A percentile compares a stretch with the other conserved stretches of the same genome.
Evolutionary conservation across 2,797 vertebrate species (phyloP).

Genomic region (Gallinago nigripennis): DNA sequence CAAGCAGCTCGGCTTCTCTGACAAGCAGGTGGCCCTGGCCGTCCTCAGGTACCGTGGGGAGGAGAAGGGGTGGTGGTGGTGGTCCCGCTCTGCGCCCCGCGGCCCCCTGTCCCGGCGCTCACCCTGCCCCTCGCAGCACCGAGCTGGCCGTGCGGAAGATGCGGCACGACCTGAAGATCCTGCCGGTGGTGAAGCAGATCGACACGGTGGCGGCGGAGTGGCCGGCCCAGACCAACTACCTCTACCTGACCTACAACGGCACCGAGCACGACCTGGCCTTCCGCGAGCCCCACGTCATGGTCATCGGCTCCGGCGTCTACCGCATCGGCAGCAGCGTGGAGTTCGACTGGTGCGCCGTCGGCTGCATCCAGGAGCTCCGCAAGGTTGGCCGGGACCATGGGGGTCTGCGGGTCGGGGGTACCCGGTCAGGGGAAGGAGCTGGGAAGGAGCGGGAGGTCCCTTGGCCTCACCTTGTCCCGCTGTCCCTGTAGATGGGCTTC

Average conservation of each 20-base stretch:
- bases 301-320: conserved; percentile 95
- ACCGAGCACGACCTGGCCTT: conserved; percentile 87
- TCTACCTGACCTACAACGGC: conserved; percentile 95
- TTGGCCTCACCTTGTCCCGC: neutral
- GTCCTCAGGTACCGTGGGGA: conserved; percentile 86
- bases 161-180: conserved; percentile 88
- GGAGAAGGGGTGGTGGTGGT: neutral
- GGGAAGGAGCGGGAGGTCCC: rapidly evolving
- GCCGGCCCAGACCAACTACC: conserved; percentile 95
- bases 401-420: rapidly evolving
- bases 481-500: conserved; percentile 87
- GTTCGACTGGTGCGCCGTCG: conserved; percentile 97
- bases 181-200: conserved; percentile 95
- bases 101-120: rapidly evolving
- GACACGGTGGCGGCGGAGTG: conserved; percentile 97
- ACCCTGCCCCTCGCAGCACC: conserved; percentile 77
- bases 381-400: conserved; percentile 73
- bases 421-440: rapidly evolving
- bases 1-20: conserved; percentile 96
- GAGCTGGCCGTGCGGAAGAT: conserved; percentile 93
- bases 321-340: conserved; percentile 97
- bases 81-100: rapidly evolving
- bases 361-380: conserved; percentile 94
- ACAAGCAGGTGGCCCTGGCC: conserved; percentile 94
- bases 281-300: conserved; percentile 88